Conservation (phyloP, 1,140 invertebrate genomes). For the Zaprionus taronus region DNA sequence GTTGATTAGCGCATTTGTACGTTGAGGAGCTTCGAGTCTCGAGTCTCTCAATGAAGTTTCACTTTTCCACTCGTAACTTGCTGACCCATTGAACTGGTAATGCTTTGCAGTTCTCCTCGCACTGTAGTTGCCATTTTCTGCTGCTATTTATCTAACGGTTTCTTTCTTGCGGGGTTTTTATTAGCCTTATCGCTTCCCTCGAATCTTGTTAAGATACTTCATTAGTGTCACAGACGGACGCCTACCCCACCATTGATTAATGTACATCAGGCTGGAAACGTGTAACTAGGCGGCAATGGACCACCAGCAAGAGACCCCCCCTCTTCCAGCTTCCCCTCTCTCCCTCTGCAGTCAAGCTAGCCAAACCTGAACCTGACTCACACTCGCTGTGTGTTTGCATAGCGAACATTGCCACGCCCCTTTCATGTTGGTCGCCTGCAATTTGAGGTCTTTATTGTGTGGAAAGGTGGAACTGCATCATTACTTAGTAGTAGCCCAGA, state of each 20-base stretch:
- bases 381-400: conserved; percentile 48
- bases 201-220: conserved; percentile 80
- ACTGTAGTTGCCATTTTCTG: conserved; percentile 33
- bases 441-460: conserved; percentile 74
- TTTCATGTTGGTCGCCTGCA: conserved; percentile 66
- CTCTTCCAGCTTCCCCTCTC: rapidly evolving
- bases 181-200: conserved; percentile 57
- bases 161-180: conserved; percentile 10
- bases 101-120: neutral
- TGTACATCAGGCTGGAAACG: conserved; percentile 64
- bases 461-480: conserved; percentile 63
- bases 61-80: conserved; percentile 56
- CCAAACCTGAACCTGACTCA: conserved; percentile 45
- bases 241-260: conserved; percentile 65
- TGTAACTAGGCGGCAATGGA: conserved; percentile 55
- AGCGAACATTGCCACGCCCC: conserved; percentile 53
- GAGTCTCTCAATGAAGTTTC: conserved; percentile 55
- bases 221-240: conserved; percentile 73
- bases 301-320: conserved; percentile 20
- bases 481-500: conserved; percentile 36
- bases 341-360: neutral
- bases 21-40: neutral
- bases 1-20: conserved; percentile 79
- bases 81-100: conserved; percentile 72
- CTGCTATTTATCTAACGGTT: conserved; percentile 7